Evolutionary conservation across 2,888 invertebrate genomes (phyloP), one percentile per base, ranked within the genome.

Genomic region (Lagria hirta): DNA sequence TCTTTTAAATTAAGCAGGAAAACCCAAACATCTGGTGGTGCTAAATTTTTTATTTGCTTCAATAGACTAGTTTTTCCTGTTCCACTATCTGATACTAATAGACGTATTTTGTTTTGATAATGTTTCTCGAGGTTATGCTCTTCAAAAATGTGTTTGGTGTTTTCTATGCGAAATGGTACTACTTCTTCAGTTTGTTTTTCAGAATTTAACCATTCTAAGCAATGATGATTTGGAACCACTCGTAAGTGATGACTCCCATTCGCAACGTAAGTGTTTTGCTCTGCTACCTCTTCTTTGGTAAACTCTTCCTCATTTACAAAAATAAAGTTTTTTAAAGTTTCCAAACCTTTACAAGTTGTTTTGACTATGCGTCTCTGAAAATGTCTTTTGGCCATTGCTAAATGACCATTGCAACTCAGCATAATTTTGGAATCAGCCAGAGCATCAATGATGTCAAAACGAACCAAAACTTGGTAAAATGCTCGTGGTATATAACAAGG

Each of bases 1-100:
- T 33, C 33, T 12, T 12, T 22, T 15, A 33, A 13, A 10, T 20
- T 13, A n/a, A 33, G 13, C 10, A 13, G 13, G 11, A 33, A 14
- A 4, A 33, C 33, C n/a, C 21, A 33, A 22, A 3, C n/a, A 22
- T 22, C 10, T 2, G 21, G 7, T n/a, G 21, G 21, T 2, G 33
- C 21, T 7, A 1, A 4, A 10, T 22, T 33, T 13, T 33, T 33
- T 8, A 33, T 6, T 8, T 15, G 12, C 4, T 33, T 33, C 21
- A 33, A 33, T 4, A 33, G 11, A 20, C 21, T 33, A 1, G 33
- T 33, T 13, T 33, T 33, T 6, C 33, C 33, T 10, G 11, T 22
- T 3, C 33, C 33, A 7, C 22, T 20, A 21, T 33, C 22, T 7
- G 33, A 33, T 11, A 22, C 15, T 10, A 33, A 12, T n/a, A 33